Base-by-base conservation (phyloP, 2,888 invertebrate species). In the Trichacis sp. region DNA sequence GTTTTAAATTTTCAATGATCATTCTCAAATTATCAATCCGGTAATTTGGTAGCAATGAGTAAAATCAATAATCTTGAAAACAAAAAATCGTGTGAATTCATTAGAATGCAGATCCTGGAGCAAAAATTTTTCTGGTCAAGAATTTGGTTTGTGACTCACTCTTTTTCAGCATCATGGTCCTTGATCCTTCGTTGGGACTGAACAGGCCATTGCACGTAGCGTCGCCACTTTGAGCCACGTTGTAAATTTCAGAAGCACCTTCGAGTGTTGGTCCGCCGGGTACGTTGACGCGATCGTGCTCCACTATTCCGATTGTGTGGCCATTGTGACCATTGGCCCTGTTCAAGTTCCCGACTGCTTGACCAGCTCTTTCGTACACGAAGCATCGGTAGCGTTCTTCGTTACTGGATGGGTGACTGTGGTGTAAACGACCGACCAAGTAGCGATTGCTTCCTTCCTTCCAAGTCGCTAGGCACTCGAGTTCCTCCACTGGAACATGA, bases 341-440 rank as follows among this genome's bases (percentile, higher is more conserved):
- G 63, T 77, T 81, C 60, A 80, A 65, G 24, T 73, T 77, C 15
- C 78, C 76, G 46, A 79, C 77, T 55, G 76, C 78, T 67, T 81
- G 82, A 17, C 82, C 78, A 73, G 90, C 91, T 88, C 92, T 93
- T 87, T 95, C 95, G 86, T 95, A 96, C 64, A 97, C 97, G 87
- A 97, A 97, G 87, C 97, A 97, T 73, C 97, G 89, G 87, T 95
- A 97, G 71, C 95, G 90, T 84, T 96, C 96, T 84, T 96, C 96
- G 86, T 94, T 94, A 79, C 93, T 93, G 73, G 95, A 93, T 63
- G 93, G 93, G 86, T 95, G 95, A 84, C 91, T 91, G 87, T 95
- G 94, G 77, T 94, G 93, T 65, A 96, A 89, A 84, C 94, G 92
- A 53, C 96, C 96, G 58, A 96, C 95, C 71, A 96, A 88, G 86